Evolutionary conservation across 2,797 vertebrate species (phyloP), one percentile per base, ranked within the genome.

Genomic region (Thunnus albacares): DNA sequence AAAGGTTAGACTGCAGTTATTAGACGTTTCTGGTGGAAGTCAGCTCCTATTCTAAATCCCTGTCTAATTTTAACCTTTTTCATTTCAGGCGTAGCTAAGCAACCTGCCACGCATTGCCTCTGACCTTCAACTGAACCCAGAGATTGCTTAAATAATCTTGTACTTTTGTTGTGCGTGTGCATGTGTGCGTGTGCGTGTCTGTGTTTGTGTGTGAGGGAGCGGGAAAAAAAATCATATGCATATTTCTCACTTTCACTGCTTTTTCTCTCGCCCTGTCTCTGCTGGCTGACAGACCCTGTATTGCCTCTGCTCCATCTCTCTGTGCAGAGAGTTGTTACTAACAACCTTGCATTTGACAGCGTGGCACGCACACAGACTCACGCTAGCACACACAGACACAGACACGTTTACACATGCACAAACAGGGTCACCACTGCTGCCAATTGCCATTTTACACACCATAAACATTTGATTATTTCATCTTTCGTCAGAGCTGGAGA

Each of bases 381-480:
- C 13, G 13, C 41, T 14, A 43, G 13, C 38, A 47, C 55, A 30
- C n/a, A 47, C 73, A 51, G 6, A 35, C 30, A 13, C 35, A 26
- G 68, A 63, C 78, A 38, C 56, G n/a, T 22, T 38, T 28, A 18
- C 45, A 78, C 57, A 56, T 24, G 8, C 45, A 69, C 60, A 78
- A 72, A 33, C 71, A 65, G 65, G 82, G 82, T 90, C 88, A 84
- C 83, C 81, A 88, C 80, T 81, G 82, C 83, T 88, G 88, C 84
- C 85, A 92, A 81, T 67, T 89, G 84, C 85, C 80, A 89, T 92
- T 89, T 92, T 83, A 90, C 73, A 67, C 87, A 77, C 64, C 78
- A 87, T 90, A 89, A 92, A 88, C 83, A 86, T 89, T 87, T 88
- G 85, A 90, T 91, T 89, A 90, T 90, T 91, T 91, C 81, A 88